Evolutionary conservation across 2,113 vertebrate genomes (phyloP).

Genomic region (Cyrtonyx montezumae): DNA sequence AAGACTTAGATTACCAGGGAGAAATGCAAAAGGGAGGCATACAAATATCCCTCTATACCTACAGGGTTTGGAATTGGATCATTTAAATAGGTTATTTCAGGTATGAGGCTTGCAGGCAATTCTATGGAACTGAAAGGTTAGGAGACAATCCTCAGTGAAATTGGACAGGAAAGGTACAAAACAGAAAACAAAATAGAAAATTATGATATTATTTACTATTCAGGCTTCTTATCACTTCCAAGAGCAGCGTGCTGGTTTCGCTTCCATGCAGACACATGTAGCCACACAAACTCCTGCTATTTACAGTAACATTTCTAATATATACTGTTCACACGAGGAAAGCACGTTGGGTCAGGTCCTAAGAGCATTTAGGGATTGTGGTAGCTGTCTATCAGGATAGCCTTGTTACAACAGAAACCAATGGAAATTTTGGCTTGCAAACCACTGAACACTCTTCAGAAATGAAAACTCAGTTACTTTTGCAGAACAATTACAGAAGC

Average conservation of each 20-base stretch:
- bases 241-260: not conserved
- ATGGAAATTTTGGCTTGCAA: not conserved
- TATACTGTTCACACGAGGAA: not conserved
- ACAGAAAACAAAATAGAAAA: not conserved
- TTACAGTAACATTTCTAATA: not conserved
- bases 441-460: not conserved
- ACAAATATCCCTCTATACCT: not conserved
- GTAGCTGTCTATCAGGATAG: not conserved
- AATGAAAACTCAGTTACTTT: not conserved
- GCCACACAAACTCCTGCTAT: not conserved
- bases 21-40: conserved; percentile 1
- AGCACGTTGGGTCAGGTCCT: not conserved
- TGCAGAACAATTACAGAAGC: not conserved
- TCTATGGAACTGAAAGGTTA: not conserved
- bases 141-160: not conserved
- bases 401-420: not conserved
- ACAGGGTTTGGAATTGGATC: not conserved
- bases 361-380: not conserved
- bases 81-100: not conserved
- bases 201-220: not conserved
- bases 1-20: conserved; percentile 20
- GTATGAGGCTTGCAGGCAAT: not conserved
- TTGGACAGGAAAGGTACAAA: not conserved
- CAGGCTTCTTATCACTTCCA: not conserved
- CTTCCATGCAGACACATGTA: not conserved